Evolutionary conservation across 2,797 vertebrate species (phyloP), one percentile per base, ranked within the genome.

Genomic region (Muscicapa striata): DNA sequence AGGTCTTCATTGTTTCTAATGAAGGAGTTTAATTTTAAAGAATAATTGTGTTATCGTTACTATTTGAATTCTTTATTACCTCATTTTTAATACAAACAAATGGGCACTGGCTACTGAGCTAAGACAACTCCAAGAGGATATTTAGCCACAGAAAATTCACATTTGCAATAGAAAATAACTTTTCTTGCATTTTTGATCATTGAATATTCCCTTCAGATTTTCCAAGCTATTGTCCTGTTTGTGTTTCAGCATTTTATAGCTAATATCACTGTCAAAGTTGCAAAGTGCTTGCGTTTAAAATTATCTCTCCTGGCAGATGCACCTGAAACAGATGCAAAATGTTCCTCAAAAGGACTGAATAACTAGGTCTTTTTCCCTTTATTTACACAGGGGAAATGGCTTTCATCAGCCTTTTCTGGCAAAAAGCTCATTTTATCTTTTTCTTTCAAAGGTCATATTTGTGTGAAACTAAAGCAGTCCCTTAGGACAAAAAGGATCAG

Each of bases 351-450:
- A 80, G 24, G 61, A 29, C n/a, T 74, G 75, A 89, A 93, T 91
- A 78, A 40, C 24, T 54, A 48, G 20, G 20, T 93, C 52, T 83
- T 94, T 89, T 89, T 70, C 9, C 11, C 8, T 78, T 87, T 91
- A 77, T 93, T 94, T 94, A n/a, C 62, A 66, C 57, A 49, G 5
- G 32, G 30, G 83, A 78, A 78, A 88, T 86, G 26, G 32, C 43
- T 90, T 95, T 63, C 58, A 69, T 27, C 67, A 84, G 51, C 2
- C 15, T 86, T 89, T 92, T 59, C 48, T 62, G 29, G 29, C 10
- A 89, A 87, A 94, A 94, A 85, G 23, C 48, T 67, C 87, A 82
- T 72, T 95, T 94, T 81, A 79, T 84, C 57, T 38, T 84, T 90
- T 79, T 52, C 24, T 93, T 92, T 86, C 59, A 75, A 87, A 63